A percentile compares a stretch with the other conserved stretches of the same genome.
phyloP scores from a whole-genome alignment of 2,797 vertebrate species.

The Anabacerthia variegaticeps region DNA sequence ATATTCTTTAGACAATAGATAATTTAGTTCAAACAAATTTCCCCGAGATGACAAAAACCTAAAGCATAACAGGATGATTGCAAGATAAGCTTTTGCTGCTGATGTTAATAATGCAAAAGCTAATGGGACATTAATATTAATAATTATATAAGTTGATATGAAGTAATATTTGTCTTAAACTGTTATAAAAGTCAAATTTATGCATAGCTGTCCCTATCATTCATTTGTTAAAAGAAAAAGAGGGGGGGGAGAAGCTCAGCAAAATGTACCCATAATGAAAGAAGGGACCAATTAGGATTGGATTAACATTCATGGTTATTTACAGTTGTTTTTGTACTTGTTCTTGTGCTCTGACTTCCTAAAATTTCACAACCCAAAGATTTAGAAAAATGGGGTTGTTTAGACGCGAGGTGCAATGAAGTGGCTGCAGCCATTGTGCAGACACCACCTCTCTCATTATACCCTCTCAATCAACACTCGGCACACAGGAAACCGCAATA shows the following conservation, averaged over 20 bases:
- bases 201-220: conserved; percentile 69
- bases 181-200: conserved; percentile 71
- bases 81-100: conserved; percentile 45
- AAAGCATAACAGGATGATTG: conserved; percentile 38
- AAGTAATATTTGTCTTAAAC: conserved; percentile 64
- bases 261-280: conserved; percentile 92
- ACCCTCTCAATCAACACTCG: conserved; percentile 99
- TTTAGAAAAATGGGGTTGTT: conserved; percentile 93
- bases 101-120: conserved; percentile 44
- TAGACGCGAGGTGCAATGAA: conserved; percentile 97
- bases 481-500: conserved; percentile 99
- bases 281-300: conserved; percentile 98
- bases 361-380: conserved; percentile 89
- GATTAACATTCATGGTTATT: conserved; percentile 99
- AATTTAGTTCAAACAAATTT: conserved; percentile 71
- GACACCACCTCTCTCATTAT: conserved; percentile 99
- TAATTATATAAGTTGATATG: conserved; percentile 28
- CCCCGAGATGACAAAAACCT: conserved; percentile 43
- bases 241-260: conserved; percentile 72
- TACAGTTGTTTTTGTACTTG: conserved; percentile 99
- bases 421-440: conserved; percentile 97
- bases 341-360: conserved; percentile 97
- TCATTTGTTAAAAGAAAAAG: conserved; percentile 75
- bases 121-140: conserved; percentile 70
- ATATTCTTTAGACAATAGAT: conserved; percentile 56